Conservation (phyloP, 1,140 invertebrate species). For the Drosophila saltans region DNA sequence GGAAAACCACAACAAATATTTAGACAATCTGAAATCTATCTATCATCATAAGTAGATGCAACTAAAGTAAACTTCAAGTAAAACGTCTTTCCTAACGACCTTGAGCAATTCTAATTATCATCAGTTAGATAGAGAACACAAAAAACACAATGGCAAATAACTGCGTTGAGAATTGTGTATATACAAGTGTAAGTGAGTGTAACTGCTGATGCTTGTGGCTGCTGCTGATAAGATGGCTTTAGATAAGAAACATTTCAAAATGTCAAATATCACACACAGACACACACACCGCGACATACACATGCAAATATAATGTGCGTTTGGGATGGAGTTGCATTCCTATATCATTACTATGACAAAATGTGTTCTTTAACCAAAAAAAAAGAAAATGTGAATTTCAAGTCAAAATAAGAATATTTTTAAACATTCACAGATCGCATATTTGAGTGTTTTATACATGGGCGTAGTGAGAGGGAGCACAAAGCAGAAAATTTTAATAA, state of each 20-base stretch:
- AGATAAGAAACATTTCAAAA: conserved; percentile 7
- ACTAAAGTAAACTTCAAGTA: not conserved
- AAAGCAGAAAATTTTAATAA: no score
- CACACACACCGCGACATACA: not conserved
- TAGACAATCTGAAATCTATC: not conserved
- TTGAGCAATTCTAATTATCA: conserved; percentile 6
- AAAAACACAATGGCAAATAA: conserved; percentile 1
- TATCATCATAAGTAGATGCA: not conserved
- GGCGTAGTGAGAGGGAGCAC: not conserved
- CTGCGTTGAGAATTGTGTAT: not conserved
- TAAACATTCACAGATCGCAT: not conserved
- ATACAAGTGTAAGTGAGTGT: conserved; percentile 21
- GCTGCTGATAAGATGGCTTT: conserved; percentile 23
- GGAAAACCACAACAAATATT: not conserved
- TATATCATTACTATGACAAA: conserved; percentile 7
- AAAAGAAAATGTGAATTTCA: not conserved
- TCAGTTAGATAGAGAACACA: not conserved
- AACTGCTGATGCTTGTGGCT: conserved; percentile 3
- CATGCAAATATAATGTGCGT: not conserved
- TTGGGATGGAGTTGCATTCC: conserved; percentile 6
- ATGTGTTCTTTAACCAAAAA: not conserved
- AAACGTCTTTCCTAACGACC: not conserved
- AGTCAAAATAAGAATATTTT: not conserved
- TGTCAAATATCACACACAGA: not conserved
- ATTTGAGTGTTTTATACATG: not conserved